Evolutionary conservation across 2,888 invertebrate species (phyloP).

Genomic region (Lasioglossum pauxillum): DNA sequence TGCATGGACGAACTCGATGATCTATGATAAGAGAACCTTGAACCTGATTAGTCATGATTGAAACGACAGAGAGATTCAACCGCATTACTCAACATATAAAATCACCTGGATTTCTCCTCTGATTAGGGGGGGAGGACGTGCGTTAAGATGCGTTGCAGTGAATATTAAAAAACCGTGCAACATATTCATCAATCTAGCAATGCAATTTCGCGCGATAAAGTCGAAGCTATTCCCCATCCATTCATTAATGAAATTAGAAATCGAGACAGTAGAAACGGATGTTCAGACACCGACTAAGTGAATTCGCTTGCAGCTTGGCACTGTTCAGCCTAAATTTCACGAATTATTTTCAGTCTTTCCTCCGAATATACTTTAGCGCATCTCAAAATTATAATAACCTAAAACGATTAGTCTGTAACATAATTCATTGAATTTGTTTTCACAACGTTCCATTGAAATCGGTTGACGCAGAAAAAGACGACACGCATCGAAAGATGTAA

Average conservation of each 20-base stretch:
- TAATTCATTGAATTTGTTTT: not conserved
- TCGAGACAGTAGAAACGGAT: not conserved
- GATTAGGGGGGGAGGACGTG: not conserved
- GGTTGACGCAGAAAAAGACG: too few species aligned
- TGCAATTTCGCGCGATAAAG: not conserved
- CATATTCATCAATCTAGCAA: not conserved
- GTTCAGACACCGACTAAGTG: not conserved
- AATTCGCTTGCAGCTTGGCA: not conserved
- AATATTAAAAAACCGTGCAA: not conserved
- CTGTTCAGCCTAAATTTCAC: not conserved
- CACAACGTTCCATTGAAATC: too few species aligned
- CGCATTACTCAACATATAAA: not conserved
- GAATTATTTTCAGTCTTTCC: not conserved
- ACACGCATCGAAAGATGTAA: too few species aligned
- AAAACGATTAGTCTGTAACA: not conserved
- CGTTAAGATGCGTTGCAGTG: not conserved
- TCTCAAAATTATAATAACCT: not conserved
- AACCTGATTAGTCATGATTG: constrained; percentile 8
- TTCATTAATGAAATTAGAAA: constrained; percentile 6
- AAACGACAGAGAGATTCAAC: constrained; percentile 14
- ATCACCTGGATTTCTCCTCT: not conserved
- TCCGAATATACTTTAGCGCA: too few species aligned
- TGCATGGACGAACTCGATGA: constrained; percentile 26
- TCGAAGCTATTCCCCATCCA: not conserved
- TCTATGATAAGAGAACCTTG: constrained; percentile 6